Evolutionary conservation across 2,113 vertebrate species (phyloP).

Genomic region (Bettongia penicillata): DNA sequence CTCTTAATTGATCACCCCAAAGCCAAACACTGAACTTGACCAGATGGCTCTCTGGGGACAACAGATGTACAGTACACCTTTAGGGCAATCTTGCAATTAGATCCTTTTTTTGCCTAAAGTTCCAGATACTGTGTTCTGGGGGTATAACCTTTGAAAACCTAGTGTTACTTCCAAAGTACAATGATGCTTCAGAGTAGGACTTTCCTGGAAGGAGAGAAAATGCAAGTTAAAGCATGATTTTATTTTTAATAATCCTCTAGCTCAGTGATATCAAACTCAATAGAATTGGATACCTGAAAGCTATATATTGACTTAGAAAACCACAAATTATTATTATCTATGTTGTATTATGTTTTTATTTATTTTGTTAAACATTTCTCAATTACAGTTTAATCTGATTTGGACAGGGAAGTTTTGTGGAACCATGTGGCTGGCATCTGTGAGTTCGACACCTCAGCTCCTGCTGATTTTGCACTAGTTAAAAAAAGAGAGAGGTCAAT

Average conservation of each 20-base stretch:
- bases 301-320: not conserved
- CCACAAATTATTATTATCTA: not conserved
- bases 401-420: not conserved
- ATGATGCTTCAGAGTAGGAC: not conserved
- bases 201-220: not conserved
- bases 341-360: not conserved
- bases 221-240: not conserved
- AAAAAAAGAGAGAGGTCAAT: not conserved
- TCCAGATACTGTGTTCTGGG: not conserved
- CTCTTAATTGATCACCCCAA: not conserved
- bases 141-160: not conserved
- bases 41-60: not conserved
- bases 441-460: not conserved
- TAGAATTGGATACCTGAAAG: not conserved
- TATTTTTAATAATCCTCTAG: not conserved
- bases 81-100: not conserved
- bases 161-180: not conserved
- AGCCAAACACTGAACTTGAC: not conserved
- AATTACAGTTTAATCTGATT: not conserved
- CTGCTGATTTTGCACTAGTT: not conserved
- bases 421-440: not conserved
- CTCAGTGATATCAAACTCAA: not conserved
- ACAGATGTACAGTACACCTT: not conserved
- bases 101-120: not conserved
- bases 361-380: not conserved